phyloP scores from a whole-genome alignment of 2,113 vertebrate species.

The Indicator maculatus region DNA sequence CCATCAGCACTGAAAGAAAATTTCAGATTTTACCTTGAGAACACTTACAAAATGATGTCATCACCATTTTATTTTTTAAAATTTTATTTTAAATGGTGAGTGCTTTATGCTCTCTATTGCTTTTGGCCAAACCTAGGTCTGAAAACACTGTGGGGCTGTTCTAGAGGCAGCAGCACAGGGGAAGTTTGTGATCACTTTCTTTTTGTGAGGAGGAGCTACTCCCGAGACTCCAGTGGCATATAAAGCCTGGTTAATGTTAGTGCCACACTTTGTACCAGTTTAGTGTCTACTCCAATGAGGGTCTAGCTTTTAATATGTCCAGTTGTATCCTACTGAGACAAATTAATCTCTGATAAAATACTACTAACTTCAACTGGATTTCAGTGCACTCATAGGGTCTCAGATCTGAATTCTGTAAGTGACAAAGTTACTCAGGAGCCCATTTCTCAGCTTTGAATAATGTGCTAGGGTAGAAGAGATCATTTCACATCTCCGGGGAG shows the following conservation, averaged over 20 bases:
- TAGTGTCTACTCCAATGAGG: not conserved
- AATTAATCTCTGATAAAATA: not conserved
- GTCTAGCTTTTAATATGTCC: not conserved
- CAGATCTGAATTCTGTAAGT: not conserved
- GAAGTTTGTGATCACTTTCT: not conserved
- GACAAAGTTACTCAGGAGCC: not conserved
- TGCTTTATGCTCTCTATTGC: not conserved
- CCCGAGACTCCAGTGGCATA: not conserved
- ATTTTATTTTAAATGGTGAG: not conserved
- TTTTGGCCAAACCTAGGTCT: not conserved
- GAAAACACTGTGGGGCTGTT: not conserved
- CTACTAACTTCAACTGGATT: not conserved
- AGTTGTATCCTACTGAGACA: not conserved
- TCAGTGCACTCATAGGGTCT: not conserved
- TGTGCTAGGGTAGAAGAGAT: not conserved
- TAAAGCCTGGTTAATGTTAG: not conserved
- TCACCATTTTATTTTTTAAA: not conserved
- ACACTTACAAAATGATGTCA: not conserved
- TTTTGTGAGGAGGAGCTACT: not conserved
- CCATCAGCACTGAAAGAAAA: not conserved
- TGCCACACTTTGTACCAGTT: not conserved
- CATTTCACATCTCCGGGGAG: not conserved
- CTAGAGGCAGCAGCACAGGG: not conserved
- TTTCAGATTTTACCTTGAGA: not conserved
- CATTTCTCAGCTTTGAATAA: not conserved